These are phyloP conservation scores for Marcusenius ussheri DNA, from an alignment of 2,113 vertebrate species.

Conservation along the genomic window DNA sequence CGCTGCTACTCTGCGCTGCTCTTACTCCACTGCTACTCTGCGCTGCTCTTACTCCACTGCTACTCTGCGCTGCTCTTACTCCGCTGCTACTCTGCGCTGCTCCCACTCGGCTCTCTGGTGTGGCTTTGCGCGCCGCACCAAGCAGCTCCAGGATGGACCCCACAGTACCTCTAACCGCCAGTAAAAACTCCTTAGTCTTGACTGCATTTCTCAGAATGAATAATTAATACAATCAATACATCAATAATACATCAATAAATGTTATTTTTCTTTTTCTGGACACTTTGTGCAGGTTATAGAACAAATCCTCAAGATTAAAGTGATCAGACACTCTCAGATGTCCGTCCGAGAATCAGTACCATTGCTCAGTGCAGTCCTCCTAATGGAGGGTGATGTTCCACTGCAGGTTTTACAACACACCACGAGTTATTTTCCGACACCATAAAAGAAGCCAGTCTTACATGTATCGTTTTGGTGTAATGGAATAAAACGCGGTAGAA, in stretches of 20 bases:
- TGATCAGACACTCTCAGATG: neutral
- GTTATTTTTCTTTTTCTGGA: neutral
- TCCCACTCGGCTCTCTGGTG: neutral
- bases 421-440: neutral
- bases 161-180: neutral
- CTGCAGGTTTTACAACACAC: neutral
- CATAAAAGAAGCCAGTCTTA: neutral
- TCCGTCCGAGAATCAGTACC: neutral
- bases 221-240: neutral
- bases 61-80: too few relatives aligned
- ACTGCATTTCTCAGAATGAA: neutral
- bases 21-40: too few relatives aligned
- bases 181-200: neutral
- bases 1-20: too few relatives aligned
- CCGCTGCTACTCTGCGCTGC: too few relatives aligned
- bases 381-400: neutral
- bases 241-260: neutral
- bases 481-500: neutral
- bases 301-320: constrained; percentile 26
- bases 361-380: neutral
- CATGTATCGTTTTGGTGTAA: neutral
- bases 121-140: neutral
- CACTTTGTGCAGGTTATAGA: constrained; percentile 15
- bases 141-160: neutral
- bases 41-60: neutral